Conservation (phyloP, 2,888 invertebrate species). For the Tetragonisca angustula region DNA sequence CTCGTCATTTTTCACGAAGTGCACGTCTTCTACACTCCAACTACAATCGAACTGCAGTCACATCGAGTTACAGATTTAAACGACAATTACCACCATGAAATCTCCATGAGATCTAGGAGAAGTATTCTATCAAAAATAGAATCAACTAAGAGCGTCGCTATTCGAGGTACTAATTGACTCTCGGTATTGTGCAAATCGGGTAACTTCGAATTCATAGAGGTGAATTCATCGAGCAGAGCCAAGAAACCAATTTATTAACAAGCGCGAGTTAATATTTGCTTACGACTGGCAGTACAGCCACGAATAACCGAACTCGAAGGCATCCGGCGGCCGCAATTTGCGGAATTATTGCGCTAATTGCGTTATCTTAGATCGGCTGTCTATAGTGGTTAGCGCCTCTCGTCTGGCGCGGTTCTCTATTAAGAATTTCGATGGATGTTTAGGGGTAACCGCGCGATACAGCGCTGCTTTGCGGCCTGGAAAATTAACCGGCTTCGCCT, state of each 20-base stretch:
- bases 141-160: too few species aligned
- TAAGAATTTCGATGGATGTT: slow-evolving; percentile 44
- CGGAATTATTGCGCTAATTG: slow-evolving; percentile 54
- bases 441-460: slow-evolving; percentile 10
- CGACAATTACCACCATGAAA: too few species aligned
- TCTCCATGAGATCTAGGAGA: too few species aligned
- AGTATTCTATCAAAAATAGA: too few species aligned
- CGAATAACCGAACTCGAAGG: slow-evolving; percentile 36
- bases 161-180: neutral
- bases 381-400: slow-evolving; percentile 9
- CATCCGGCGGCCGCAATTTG: slow-evolving; percentile 36
- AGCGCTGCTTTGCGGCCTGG: slow-evolving; percentile 16
- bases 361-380: slow-evolving; percentile 50
- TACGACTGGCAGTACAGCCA: neutral
- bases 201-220: neutral
- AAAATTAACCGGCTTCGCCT: slow-evolving; percentile 24
- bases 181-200: neutral
- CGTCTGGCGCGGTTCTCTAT: slow-evolving; percentile 6
- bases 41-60: too few species aligned
- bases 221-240: neutral
- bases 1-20: neutral
- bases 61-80: too few species aligned
- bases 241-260: neutral
- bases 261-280: slow-evolving; percentile 19
- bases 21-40: too few species aligned